These are phyloP conservation scores for Squalus acanthias DNA, from an alignment of 2,797 vertebrate species.

Conservation along the genomic window DNA sequence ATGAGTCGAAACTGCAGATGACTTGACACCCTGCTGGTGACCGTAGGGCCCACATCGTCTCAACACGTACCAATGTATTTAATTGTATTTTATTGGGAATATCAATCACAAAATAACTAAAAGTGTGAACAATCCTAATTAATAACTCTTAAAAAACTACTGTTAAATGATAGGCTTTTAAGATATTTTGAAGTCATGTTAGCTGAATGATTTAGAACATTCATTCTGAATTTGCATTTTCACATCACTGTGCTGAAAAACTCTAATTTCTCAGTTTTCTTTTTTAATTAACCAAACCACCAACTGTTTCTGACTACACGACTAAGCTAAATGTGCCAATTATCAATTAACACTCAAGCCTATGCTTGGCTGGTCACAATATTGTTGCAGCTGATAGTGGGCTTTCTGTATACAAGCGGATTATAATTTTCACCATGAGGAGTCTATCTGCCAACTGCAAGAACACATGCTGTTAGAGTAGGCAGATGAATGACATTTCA, in stretches of 20 bases:
- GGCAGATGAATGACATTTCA: slow-evolving; percentile 35
- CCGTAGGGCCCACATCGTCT: not conserved
- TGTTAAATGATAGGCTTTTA: not conserved
- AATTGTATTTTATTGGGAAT: not conserved
- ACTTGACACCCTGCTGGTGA: not conserved
- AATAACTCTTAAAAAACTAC: not conserved
- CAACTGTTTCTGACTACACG: slow-evolving; percentile 36
- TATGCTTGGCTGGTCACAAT: slow-evolving; percentile 35
- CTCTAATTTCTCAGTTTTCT: slow-evolving; percentile 34
- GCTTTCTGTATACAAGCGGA: slow-evolving; percentile 29
- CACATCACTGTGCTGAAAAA: slow-evolving; percentile 17
- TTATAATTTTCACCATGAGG: slow-evolving; percentile 35
- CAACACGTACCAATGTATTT: not conserved
- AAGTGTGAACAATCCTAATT: slow-evolving; percentile 26
- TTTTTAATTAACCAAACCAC: slow-evolving; percentile 36
- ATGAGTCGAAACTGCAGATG: not conserved
- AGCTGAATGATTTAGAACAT: slow-evolving; percentile 12
- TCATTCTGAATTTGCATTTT: slow-evolving; percentile 27
- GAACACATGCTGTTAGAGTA: slow-evolving; percentile 28
- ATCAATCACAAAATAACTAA: not conserved
- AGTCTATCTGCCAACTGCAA: slow-evolving; percentile 36
- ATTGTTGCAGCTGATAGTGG: slow-evolving; percentile 35
- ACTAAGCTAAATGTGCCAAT: slow-evolving; percentile 34
- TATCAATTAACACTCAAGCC: slow-evolving; percentile 33
- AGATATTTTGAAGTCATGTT: not conserved